Percentiles rank a stretch among this genome's conserved stretches.
Conservation (phyloP, 1,140 invertebrate species). For the Drosophila pruinosa region DNA sequence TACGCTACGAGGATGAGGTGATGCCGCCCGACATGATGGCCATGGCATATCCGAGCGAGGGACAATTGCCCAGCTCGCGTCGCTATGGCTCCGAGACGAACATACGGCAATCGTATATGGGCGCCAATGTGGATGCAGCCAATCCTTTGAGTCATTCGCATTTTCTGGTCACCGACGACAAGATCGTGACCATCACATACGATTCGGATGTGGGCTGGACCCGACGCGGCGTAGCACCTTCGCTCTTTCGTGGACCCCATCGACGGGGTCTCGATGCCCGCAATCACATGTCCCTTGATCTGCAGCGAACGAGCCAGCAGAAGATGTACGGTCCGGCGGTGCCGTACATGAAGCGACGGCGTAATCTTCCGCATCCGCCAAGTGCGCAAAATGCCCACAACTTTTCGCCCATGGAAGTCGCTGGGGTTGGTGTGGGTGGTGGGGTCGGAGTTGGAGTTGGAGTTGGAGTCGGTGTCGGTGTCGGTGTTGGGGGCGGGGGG, state of each 20-base stretch:
- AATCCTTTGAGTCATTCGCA: constrained; percentile 82
- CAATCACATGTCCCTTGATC: constrained; percentile 75
- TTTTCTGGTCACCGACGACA: constrained; percentile 82
- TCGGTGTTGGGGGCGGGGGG: constrained; percentile 49
- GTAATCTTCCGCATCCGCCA: constrained; percentile 78
- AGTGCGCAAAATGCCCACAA: constrained; percentile 81
- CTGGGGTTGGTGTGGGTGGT: constrained; percentile 6
- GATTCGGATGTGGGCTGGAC: constrained; percentile 83
- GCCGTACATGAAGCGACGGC: constrained; percentile 70
- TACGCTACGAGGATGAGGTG: constrained; percentile 78
- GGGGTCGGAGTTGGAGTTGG: constrained; percentile 44
- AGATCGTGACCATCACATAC: constrained; percentile 83
- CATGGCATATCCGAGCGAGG: constrained; percentile 22
- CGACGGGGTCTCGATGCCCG: constrained; percentile 57
- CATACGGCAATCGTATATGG: constrained; percentile 81
- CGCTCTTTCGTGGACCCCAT: constrained; percentile 63
- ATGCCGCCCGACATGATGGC: constrained; percentile 5
- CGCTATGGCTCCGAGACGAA: constrained; percentile 79
- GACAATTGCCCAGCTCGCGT: constrained; percentile 48
- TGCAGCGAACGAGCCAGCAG: constrained; percentile 76
- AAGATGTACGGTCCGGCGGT: constrained; percentile 73
- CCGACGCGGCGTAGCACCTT: constrained; percentile 71
- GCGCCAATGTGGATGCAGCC: constrained; percentile 67
- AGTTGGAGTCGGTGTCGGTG: constrained; percentile 25
- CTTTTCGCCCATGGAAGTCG: constrained; percentile 73